Evolutionary conservation across 2,113 vertebrate genomes (phyloP).

Genomic region (Gallinago media): DNA sequence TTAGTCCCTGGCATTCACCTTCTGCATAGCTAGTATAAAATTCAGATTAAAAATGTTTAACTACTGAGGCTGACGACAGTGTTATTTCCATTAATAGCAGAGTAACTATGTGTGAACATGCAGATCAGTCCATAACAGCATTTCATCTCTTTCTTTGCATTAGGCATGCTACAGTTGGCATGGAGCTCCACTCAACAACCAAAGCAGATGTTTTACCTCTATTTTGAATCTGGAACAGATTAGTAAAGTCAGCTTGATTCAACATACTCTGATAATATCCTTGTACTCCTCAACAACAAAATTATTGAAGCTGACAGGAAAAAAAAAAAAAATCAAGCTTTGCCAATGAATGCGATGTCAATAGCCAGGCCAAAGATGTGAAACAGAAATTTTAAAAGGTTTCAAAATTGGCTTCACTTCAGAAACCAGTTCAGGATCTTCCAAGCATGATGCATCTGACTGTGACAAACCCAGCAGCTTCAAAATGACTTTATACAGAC

Average conservation of each 20-base stretch:
- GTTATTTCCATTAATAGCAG: conserved; percentile 14
- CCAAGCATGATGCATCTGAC: background rate
- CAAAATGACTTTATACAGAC: background rate
- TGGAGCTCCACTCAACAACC: background rate
- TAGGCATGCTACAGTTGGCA: conserved; percentile 23
- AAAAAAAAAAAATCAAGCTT: background rate
- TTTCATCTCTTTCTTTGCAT: conserved; percentile 30
- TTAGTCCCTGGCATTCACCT: background rate
- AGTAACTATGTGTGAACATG: conserved; percentile 17
- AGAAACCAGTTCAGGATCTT: background rate
- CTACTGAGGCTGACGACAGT: background rate
- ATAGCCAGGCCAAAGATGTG: background rate
- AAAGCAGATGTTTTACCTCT: conserved; percentile 47
- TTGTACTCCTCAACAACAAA: background rate
- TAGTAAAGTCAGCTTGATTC: background rate
- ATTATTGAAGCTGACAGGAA: background rate
- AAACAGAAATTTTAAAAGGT: background rate
- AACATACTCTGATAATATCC: background rate
- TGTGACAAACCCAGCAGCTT: background rate
- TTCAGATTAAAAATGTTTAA: background rate
- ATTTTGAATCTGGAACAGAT: conserved; percentile 48
- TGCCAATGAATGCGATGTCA: background rate
- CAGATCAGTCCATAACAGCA: background rate
- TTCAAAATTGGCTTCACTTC: background rate
- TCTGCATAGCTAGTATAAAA: background rate